Evolutionary conservation across 2,888 invertebrate genomes (phyloP), one percentile per base, ranked within the genome.

Genomic region (Synergus itoensis): DNA sequence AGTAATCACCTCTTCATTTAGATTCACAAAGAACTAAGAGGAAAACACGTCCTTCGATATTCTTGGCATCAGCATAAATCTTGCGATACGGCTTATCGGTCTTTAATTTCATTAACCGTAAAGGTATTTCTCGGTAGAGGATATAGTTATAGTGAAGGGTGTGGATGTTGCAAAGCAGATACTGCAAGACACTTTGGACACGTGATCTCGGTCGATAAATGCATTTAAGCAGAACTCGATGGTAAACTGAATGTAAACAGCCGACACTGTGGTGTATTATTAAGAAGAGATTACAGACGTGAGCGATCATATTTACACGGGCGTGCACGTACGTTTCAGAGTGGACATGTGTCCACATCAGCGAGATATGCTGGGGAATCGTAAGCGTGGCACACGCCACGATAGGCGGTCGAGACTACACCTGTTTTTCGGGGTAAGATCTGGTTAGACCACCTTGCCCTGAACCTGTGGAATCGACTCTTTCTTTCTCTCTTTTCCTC

Each of bases 311-410:
- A 73, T 73, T 73, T 48, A 73, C 53, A 73, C 36, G 11, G 16
- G n/a, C 11, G 36, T 73, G 73, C 48, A 73, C 73, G 73, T 73
- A 73, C 48, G 48, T 53, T 73, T 73, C 36, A 53, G 48, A 73
- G 53, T 36, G 53, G 73, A 73, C 73, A 73, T 73, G 73, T 73
- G 73, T 73, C 73, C 36, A 48, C 73, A 73, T 73, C 36, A 41
- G 40, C 65, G 65, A 65, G 65, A 65, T 65, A 65, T n/a, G 65
- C n/a, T 65, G 48, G 48, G 28, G 48, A 48, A 48, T 69, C 53
- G 48, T 53, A 73, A 53, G 73, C 73, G 73, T 73, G 73, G 53
- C 73, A 73, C 73, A 73, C 73, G 73, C 73, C 73, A 73, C 73
- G 36, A 73, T 73, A 73, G 73, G 73, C 73, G 73, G 53, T 73